phyloP scores from a whole-genome alignment of 2,113 vertebrate genomes.

The Anthoscopus minutus region DNA sequence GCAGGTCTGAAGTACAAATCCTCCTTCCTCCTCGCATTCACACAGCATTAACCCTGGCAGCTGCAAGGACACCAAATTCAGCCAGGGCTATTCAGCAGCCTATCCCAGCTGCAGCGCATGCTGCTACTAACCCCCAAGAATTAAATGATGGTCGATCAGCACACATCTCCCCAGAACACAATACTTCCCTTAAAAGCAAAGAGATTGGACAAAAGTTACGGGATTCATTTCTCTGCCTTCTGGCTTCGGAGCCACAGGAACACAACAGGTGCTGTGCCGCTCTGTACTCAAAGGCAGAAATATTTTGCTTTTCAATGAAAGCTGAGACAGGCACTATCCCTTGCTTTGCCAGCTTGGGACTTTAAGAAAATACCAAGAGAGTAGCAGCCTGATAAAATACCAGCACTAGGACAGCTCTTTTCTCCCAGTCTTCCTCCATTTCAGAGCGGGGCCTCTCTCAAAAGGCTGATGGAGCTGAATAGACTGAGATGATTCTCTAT shows the following conservation, averaged over 20 bases:
- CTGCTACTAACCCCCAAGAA: not conserved
- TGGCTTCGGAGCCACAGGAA: not conserved
- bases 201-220: not conserved
- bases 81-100: not conserved
- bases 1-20: not conserved
- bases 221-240: not conserved
- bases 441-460: not conserved
- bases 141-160: not conserved
- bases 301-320: not conserved
- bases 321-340: not conserved
- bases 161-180: not conserved
- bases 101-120: rapidly evolving
- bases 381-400: not conserved
- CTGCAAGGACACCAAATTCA: not conserved
- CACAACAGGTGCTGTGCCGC: not conserved
- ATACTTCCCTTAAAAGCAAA: not conserved
- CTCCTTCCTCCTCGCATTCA: not conserved
- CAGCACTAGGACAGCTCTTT: not conserved
- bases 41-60: not conserved
- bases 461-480: not conserved
- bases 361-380: not conserved
- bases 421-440: not conserved
- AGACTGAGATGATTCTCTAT: not conserved
- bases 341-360: not conserved
- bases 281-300: not conserved